Conservation (phyloP, 2,113 vertebrate species). For the Dolichallabes microphthalmus region DNA sequence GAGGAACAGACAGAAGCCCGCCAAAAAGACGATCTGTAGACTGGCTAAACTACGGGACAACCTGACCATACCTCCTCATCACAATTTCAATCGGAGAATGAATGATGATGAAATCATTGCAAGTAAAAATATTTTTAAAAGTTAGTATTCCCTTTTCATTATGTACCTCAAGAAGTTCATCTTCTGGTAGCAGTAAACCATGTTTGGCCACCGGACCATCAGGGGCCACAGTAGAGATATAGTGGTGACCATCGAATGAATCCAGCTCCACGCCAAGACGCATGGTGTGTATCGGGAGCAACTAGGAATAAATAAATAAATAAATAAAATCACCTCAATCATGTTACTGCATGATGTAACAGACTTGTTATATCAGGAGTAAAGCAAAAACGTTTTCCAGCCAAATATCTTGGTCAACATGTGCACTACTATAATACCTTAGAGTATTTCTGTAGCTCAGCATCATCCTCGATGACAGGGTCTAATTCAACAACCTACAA, state of each 20-base stretch:
- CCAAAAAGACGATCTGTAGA: conserved; percentile 41
- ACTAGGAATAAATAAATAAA: conserved; percentile 61
- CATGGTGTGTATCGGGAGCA: conserved; percentile 89
- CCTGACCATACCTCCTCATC: conserved; percentile 34
- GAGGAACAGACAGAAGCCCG: conserved; percentile 40
- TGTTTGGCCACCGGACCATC: conserved; percentile 81
- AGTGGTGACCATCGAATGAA: conserved; percentile 94
- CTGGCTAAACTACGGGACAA: conserved; percentile 35
- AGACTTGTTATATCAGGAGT: too few relatives aligned
- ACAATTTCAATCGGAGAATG: conserved; percentile 26
- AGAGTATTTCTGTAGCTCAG: conserved; percentile 89
- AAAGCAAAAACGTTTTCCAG: neutral
- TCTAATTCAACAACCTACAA: conserved; percentile 84
- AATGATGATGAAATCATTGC: neutral
- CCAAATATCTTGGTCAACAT: neutral
- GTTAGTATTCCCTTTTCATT: neutral
- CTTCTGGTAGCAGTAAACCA: conserved; percentile 82
- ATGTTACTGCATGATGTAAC: neutral
- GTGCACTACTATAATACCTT: conserved; percentile 75
- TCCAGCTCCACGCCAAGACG: conserved; percentile 92
- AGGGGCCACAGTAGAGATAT: conserved; percentile 87
- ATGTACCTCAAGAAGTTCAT: conserved; percentile 92
- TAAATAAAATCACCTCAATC: neutral
- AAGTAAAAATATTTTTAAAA: neutral
- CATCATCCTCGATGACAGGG: conserved; percentile 84